These are phyloP conservation scores for Xiphophorus couchianus DNA, from an alignment of 2,113 vertebrate species.

Conservation along the genomic window DNA sequence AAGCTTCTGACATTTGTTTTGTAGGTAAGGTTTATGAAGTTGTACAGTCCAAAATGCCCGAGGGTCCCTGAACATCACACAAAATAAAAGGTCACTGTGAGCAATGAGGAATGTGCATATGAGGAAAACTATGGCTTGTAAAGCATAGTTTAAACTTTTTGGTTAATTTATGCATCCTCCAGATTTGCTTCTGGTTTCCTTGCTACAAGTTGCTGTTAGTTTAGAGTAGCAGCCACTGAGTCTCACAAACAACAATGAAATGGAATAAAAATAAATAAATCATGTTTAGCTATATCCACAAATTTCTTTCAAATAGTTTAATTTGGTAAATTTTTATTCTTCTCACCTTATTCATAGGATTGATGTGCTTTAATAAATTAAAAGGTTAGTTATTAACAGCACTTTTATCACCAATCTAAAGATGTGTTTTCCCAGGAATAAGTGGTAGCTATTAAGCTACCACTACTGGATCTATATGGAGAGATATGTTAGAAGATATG, in stretches of 20 bases:
- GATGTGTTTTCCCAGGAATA: too few relatives aligned
- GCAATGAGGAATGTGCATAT: slow-evolving; percentile 45
- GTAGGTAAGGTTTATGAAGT: slow-evolving; percentile 19
- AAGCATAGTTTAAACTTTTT: neutral
- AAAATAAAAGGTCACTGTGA: slow-evolving; percentile 57
- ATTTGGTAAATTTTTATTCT: neutral
- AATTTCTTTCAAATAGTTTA: neutral
- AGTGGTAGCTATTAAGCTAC: too few relatives aligned
- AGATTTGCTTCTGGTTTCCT: neutral
- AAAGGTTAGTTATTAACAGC: neutral
- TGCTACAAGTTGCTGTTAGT: neutral
- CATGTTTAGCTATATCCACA: too few relatives aligned
- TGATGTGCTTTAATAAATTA: neutral
- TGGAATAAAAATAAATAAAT: too few relatives aligned
- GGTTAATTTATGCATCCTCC: neutral
- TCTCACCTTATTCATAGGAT: neutral
- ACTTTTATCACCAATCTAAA: too few relatives aligned
- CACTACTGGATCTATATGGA: neutral
- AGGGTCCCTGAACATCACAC: slow-evolving; percentile 26
- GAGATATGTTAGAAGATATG: neutral
- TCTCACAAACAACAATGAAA: too few relatives aligned
- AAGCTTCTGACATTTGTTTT: slow-evolving; percentile 46
- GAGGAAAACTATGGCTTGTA: slow-evolving; percentile 10
- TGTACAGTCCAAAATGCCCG: slow-evolving; percentile 32
- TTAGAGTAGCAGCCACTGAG: too few relatives aligned